These are phyloP conservation scores for Patiria pectinifera DNA, from an alignment of 53 echinoderm and acorn worm genomes.

Conservation along the genomic window DNA sequence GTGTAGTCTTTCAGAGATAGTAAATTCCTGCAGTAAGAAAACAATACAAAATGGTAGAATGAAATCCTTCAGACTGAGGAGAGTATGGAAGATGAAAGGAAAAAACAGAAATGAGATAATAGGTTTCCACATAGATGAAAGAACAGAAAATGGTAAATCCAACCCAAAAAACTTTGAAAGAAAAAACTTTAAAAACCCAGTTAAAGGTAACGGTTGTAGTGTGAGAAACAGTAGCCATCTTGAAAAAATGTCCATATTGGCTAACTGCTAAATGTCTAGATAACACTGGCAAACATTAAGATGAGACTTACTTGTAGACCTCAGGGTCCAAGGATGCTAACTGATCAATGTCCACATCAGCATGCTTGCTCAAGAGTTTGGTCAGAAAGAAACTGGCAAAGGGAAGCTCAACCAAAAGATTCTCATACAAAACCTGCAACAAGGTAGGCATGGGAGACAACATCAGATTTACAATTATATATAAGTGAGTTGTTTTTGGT, in stretches of 20 bases:
- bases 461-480: no score
- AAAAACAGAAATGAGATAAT: not conserved
- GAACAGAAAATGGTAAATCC: no score
- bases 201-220: no score
- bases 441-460: not conserved
- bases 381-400: constrained; percentile 99
- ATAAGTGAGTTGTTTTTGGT: no score
- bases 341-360: constrained; percentile 98
- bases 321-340: constrained; percentile 94
- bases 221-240: not conserved
- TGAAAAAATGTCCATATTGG: not conserved
- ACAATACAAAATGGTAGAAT: not conserved
- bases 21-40: constrained; percentile 72
- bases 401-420: constrained; percentile 93
- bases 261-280: not conserved
- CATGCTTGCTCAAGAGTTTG: constrained; percentile 88
- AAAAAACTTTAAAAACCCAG: no score
- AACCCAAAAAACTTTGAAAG: not conserved
- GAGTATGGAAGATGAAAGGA: not conserved
- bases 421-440: constrained; percentile 91
- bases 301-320: constrained; percentile 94
- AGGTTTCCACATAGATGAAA: not conserved
- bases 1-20: constrained; percentile 91
- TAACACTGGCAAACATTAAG: not conserved
- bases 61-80: constrained; percentile 76